These are phyloP conservation scores for Hapalemur alaotrensis DNA, from an alignment of 2,797 vertebrate genomes.

Conservation along the genomic window DNA sequence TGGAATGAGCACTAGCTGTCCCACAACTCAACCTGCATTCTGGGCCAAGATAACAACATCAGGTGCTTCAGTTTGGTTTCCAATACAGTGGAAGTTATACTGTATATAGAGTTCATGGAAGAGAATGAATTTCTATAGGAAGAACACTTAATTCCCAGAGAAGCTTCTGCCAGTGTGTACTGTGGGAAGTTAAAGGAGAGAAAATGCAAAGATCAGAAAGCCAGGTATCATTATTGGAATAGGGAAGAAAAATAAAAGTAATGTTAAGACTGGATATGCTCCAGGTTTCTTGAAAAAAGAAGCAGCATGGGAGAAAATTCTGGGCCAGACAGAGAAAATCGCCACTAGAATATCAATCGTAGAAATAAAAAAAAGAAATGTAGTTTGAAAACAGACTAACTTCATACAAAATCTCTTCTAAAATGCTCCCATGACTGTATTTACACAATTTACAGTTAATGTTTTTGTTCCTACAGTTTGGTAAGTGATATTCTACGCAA, in stretches of 20 bases:
- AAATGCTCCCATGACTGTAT: background rate
- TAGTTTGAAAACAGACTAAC: background rate
- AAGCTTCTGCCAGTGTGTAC: background rate
- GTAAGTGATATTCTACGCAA: constrained; percentile 2
- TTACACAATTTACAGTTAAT: background rate
- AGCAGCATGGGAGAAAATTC: background rate
- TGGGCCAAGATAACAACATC: background rate
- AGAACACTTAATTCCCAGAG: background rate
- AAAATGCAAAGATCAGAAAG: background rate
- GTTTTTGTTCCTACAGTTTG: constrained; percentile 31
- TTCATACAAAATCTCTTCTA: background rate
- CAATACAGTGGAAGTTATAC: background rate
- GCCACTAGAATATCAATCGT: background rate
- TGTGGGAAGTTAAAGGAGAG: background rate
- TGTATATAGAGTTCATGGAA: background rate
- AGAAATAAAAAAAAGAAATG: background rate
- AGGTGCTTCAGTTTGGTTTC: background rate
- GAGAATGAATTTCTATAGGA: background rate
- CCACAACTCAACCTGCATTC: background rate
- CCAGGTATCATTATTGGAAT: background rate
- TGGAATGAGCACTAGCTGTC: background rate
- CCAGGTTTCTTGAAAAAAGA: background rate
- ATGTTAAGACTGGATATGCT: background rate
- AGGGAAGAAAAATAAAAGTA: background rate
- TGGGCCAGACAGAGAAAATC: background rate